phyloP scores from a whole-genome alignment of 1,140 invertebrate species.

The Lerema accius region DNA sequence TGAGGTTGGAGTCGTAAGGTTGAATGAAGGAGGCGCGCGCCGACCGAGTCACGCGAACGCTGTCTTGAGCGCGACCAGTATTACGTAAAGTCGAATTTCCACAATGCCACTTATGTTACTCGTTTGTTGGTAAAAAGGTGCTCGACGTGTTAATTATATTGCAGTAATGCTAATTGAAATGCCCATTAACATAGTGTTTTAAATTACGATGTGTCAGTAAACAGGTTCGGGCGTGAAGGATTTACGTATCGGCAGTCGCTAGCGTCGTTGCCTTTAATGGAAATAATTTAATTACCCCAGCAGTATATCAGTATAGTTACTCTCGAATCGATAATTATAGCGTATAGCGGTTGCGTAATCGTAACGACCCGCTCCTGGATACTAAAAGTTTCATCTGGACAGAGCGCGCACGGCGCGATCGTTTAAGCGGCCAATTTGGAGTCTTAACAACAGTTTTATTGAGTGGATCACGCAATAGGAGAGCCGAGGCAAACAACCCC shows the following conservation, averaged over 20 bases:
- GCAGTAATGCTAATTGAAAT: conserved; percentile 64
- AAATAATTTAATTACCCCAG: conserved; percentile 1
- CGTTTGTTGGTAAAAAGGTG: conserved; percentile 64
- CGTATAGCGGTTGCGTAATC: conserved; percentile 13
- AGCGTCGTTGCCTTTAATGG: background rate
- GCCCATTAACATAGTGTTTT: conserved; percentile 45
- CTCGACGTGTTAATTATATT: conserved; percentile 69
- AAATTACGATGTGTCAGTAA: conserved; percentile 43
- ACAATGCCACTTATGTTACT: conserved; percentile 59
- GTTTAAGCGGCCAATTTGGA: conserved; percentile 59
- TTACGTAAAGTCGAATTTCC: conserved; percentile 70
- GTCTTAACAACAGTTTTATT: conserved; percentile 70
- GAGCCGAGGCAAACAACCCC: conserved; percentile 74
- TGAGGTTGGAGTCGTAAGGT: conserved; percentile 44
- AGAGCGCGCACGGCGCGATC: conserved; percentile 28
- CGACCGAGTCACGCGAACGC: too few species aligned
- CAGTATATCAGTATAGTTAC: background rate
- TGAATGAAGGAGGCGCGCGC: conserved; percentile 64
- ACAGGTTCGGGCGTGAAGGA: conserved; percentile 19
- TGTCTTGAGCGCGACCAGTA: conserved; percentile 64
- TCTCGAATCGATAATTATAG: background rate
- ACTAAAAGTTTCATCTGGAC: conserved; percentile 4
- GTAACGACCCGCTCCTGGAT: conserved; percentile 6
- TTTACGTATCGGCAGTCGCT: background rate
- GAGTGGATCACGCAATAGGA: conserved; percentile 71